Evolutionary conservation across 2,888 invertebrate species (phyloP).

Genomic region (Euspilapteryx auroguttella): DNA sequence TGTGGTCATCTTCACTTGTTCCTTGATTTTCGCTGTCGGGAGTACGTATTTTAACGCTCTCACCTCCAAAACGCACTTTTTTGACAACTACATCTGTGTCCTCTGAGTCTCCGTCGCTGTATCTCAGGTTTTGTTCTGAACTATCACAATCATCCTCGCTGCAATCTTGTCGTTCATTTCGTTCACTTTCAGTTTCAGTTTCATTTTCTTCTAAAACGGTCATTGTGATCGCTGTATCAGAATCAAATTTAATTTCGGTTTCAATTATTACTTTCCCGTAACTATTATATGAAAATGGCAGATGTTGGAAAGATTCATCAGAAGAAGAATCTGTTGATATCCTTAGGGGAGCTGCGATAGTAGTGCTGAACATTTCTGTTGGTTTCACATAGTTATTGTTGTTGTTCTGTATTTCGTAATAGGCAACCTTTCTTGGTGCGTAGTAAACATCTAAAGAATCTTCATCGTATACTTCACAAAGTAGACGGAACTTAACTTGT

Average conservation of each 20-base stretch:
- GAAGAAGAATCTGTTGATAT: conserved; percentile 51
- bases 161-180: conserved; percentile 18
- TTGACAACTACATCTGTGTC: conserved; percentile 62
- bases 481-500: conserved; percentile 49
- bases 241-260: conserved; percentile 80
- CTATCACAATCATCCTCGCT: conserved; percentile 49
- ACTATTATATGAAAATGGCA: conserved; percentile 34
- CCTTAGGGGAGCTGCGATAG: conserved; percentile 23
- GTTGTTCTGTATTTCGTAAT: conserved; percentile 22
- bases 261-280: conserved; percentile 75
- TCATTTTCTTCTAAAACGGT: conserved; percentile 75
- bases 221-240: conserved; percentile 82
- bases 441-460: conserved; percentile 50
- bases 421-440: conserved; percentile 32
- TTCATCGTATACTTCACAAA: conserved; percentile 46
- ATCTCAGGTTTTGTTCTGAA: conserved; percentile 53
- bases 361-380: conserved; percentile 30
- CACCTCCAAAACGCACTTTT: conserved; percentile 84
- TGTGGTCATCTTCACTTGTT: conserved; percentile 56
- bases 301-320: conserved; percentile 59
- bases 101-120: conserved; percentile 64
- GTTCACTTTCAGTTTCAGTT: conserved; percentile 42
- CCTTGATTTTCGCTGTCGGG: conserved; percentile 78
- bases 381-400: too few relatives aligned
- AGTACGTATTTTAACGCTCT: conserved; percentile 81